These are phyloP conservation scores for Sebastes flavidus DNA, from an alignment of 2,797 vertebrate genomes.

Conservation along the genomic window DNA sequence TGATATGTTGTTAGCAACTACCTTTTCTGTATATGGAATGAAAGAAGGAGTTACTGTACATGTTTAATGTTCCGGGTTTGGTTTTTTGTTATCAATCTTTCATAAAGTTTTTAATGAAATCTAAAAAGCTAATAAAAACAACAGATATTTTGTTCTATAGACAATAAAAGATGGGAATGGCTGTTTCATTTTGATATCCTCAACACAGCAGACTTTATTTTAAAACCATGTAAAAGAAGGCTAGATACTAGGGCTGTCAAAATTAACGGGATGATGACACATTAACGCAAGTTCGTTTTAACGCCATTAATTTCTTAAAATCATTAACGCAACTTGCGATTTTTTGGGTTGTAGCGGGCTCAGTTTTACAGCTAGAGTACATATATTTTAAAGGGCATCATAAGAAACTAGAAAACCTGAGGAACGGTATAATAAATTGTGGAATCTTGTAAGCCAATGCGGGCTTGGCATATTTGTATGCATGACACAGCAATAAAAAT, in stretches of 20 bases:
- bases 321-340: too few species aligned
- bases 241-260: too few species aligned
- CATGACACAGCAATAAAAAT: constrained; percentile 1
- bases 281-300: too few species aligned
- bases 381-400: too few species aligned
- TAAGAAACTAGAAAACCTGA: too few species aligned
- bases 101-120: not conserved
- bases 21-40: not conserved
- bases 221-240: not conserved
- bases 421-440: not conserved
- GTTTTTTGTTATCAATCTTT: not conserved
- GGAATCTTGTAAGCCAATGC: not conserved
- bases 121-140: not conserved
- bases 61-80: not conserved
- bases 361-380: too few species aligned
- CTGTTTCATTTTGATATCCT: not conserved
- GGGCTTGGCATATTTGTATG: not conserved
- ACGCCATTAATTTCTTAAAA: too few species aligned
- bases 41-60: not conserved
- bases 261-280: too few species aligned
- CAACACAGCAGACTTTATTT: not conserved
- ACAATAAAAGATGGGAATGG: not conserved
- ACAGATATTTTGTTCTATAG: not conserved
- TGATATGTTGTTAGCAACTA: not conserved
- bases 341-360: too few species aligned